Base-by-base conservation (phyloP, 1,140 invertebrate species). In the Heliconius himera region DNA sequence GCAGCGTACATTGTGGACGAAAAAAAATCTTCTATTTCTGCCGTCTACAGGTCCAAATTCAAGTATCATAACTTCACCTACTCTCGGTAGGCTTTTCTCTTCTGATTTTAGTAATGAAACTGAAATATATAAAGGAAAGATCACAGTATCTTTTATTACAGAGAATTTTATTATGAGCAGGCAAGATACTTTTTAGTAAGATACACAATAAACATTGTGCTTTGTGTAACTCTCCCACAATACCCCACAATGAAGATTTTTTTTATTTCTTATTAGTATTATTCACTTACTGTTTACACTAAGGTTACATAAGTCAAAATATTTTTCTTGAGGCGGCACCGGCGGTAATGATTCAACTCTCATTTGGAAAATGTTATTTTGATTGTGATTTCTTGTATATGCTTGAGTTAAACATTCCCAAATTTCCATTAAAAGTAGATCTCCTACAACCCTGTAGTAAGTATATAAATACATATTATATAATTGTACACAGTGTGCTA, bases 391-490 rank as follows among this genome's bases (percentile, higher is more conserved):
- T 72, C 87, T 90, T 78, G 80, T 83, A 70, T 90, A 91, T 16
- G 86, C 89, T 78, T 93, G 86, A 6, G 92, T 88, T 76, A 94
- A 80, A 76, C 87, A 91, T 86, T 93, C 93, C 93, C 93, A 94
- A 60, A 93, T 93, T 85, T 94, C 92, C 88, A 94, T 92, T n/a
- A 94, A 83, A 22, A 94, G 84, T 71, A 93, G 81, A 82, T 93
- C 90, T 60, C 91, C 90, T 74, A 94, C 80, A 49, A 90, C 82
- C 76, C 92, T 94, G 76, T 36, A 81, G 76, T 36, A 81, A 79
- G 70, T 71, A 18, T 70, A 70, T 41, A 26, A 56, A 54, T 20
- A 51, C 16, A 51, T 51, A 6, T 18, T 46, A 71, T 36, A 36
- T 76, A 56, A 71, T 51, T 70, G 26, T 60, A 73, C 66, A 60